Base-by-base conservation (phyloP, 1,140 invertebrate species). In the Ctenoplectra terminalis region DNA sequence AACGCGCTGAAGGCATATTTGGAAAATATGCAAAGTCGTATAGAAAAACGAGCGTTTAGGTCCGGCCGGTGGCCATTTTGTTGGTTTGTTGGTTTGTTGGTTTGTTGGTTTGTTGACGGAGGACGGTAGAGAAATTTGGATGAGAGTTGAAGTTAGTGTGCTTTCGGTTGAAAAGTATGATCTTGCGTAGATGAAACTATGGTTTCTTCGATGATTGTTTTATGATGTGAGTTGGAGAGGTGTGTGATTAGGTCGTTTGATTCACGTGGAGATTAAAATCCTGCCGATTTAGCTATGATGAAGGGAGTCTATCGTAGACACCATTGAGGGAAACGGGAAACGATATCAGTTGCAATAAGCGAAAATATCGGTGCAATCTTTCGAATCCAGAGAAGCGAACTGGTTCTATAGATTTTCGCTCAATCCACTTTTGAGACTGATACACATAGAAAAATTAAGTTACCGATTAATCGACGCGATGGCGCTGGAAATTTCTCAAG, bases 341-440 rank as follows among this genome's bases (percentile, higher is more conserved):
- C 37, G 26, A 37, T 75, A 64, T 52, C n/a, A 40, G 46, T 48
- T 73, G 67, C 34, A 61, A 71, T 29, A 8, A 66, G 43, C 43
- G 56, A 61, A 61, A 71, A 79, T 48, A 63, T 40, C 40, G 58
- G 72, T 40, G 61, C 48, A 17, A 29, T 8, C 17, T 71, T 23
- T 34, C n/a, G 15, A 70, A 64, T 52, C 29, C 34, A 40, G 23
- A 40, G 23, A 61, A n/a, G 13, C 29, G 50, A 56, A 67, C 54
- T 69, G 60, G 63, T 67, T 60, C 37, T 20, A 20, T 77, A 46
- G 8, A 67, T 61, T 82, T 67, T 81, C 70, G 79, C 69, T 60
- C 48, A 40, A 87, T 72, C 29, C 54, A 87, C 34, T 82, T 83
- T 86, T 84, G 86, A 88, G 86, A 86, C 86, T 88, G 87, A 88